These are phyloP conservation scores for Arizona elegans DNA, from an alignment of 2,113 vertebrate genomes.

Conservation along the genomic window DNA sequence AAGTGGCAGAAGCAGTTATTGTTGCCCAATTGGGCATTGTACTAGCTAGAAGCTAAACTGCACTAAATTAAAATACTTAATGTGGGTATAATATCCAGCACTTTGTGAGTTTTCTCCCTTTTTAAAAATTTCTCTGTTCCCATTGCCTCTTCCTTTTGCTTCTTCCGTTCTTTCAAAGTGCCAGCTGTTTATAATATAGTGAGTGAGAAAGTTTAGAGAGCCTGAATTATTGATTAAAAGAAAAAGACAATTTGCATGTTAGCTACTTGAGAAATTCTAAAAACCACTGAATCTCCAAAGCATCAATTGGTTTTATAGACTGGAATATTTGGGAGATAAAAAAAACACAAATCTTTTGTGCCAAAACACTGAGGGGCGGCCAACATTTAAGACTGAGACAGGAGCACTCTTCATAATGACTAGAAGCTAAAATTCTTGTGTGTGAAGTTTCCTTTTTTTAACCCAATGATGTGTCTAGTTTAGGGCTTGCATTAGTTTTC, in stretches of 20 bases:
- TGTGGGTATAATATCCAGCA: background rate
- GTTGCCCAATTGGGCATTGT: background rate
- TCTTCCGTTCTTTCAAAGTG: constrained; percentile 30
- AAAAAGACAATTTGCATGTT: constrained; percentile 45
- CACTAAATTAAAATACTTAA: background rate
- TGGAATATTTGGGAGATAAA: background rate
- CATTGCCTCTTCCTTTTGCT: constrained; percentile 35
- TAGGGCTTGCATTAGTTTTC: background rate
- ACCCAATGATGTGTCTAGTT: background rate
- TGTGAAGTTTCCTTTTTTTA: background rate
- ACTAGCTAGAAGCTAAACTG: background rate
- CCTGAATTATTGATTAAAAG: constrained; percentile 59
- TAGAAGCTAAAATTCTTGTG: background rate
- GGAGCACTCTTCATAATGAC: background rate
- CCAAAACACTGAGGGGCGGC: background rate
- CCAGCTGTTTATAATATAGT: constrained; percentile 46
- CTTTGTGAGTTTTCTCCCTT: background rate
- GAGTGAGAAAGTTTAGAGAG: constrained; percentile 45
- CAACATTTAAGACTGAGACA: background rate
- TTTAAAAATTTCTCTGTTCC: constrained; percentile 22
- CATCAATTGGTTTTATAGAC: constrained; percentile 32
- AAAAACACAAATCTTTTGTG: background rate
- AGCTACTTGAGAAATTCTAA: constrained; percentile 31
- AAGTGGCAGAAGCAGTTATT: background rate
- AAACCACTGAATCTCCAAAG: constrained; percentile 36